A percentile compares a stretch with the other conserved stretches of the same genome.
Conservation (phyloP, 2,113 vertebrate species). For the Coptodon bakossiorum region DNA sequence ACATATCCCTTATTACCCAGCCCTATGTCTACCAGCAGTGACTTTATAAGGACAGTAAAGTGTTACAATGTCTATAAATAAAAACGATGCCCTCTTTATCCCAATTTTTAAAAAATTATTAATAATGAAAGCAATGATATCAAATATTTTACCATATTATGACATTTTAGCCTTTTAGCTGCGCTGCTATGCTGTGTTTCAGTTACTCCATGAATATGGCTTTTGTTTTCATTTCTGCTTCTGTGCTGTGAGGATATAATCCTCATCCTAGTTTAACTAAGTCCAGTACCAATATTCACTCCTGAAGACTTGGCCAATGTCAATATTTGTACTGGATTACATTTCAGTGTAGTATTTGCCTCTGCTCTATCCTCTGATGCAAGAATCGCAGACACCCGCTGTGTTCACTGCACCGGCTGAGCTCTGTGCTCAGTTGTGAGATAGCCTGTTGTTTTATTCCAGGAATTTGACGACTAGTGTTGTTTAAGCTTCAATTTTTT, state of each 20-base stretch:
- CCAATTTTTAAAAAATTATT: fast-evolving
- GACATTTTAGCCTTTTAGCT: neutral
- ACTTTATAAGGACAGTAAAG: neutral
- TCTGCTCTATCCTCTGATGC: neutral
- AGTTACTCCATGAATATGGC: neutral
- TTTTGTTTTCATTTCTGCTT: neutral
- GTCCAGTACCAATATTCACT: neutral
- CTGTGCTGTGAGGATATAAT: neutral
- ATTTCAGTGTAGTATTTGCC: neutral
- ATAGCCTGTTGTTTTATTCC: neutral
- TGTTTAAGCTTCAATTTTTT: fast-evolving
- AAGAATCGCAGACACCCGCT: neutral
- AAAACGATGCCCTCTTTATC: neutral
- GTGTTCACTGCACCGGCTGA: neutral
- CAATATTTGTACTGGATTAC: slow-evolving; percentile 7
- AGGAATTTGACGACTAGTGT: neutral
- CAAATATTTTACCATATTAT: neutral
- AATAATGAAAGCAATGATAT: neutral
- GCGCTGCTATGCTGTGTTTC: neutral
- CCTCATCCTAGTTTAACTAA: neutral
- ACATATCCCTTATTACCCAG: neutral
- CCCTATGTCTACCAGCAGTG: neutral
- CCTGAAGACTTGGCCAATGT: neutral
- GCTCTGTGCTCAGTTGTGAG: neutral
- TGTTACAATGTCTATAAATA: neutral